Evolutionary conservation across 2,797 vertebrate species (phyloP), one percentile per base, ranked within the genome.

Genomic region (Hipposideros larvatus): DNA sequence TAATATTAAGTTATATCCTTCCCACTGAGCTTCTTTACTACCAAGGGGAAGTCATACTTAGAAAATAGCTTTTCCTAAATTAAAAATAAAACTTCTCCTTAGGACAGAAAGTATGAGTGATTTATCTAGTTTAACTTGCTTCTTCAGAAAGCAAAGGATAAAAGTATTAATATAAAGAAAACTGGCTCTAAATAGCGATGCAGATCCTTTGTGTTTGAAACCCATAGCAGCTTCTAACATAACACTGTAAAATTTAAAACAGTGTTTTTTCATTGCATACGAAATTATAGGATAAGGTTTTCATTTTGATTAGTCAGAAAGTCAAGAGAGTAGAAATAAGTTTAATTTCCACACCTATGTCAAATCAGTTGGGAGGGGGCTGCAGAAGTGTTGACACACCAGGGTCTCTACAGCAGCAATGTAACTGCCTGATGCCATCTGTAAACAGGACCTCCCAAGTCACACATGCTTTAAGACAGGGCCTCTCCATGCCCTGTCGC

Each of bases 1-100:
- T 73, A 95, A 92, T 85, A 97, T 77, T 89, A 94, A 68, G 51
- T 46, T 75, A 87, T 71, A 61, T n/a, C 41, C 34, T 97, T 43
- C 48, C 21, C 6, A 26, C 55, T 77, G 70, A 75, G 28, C 5
- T 87, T 48, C n/a, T 83, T 93, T 90, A 75, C 21, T 84, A 86
- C 15, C 83, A 80, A 92, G 9, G 34, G n/a, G 9, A 92, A 94
- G 73, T 87, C 65, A 55, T 73, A 82, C 90, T 95, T 90, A 87
- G 71, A 92, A 95, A 95, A 79, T 34, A 95, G 37, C 21, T 89
- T 93, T 87, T 28, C 51, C 82, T 77, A 89, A 90, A 83, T 94
- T 91, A 86, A 96, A 97, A 96, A 85, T 48, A 88, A 96, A 87
- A 26, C 46, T 41, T 92, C 70, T 95, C 46, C 41, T 91, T 93